Evolutionary conservation across 92 coral and sea anemone genomes (phyloP).

Genomic region (Heliopora coerulea): DNA sequence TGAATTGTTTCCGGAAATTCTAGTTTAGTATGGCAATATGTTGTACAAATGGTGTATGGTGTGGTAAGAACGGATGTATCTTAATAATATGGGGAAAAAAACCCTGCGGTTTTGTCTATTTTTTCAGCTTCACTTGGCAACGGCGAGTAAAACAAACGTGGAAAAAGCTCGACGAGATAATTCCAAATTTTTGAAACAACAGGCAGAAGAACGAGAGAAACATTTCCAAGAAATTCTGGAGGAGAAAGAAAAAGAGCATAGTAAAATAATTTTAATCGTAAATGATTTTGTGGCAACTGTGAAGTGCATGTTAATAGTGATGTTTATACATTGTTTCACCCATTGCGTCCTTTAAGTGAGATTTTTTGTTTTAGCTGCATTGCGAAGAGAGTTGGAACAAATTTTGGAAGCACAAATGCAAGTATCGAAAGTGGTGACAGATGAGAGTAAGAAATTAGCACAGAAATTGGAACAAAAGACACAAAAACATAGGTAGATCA

Average conservation of each 20-base stretch:
- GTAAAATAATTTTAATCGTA: constrained; percentile 30
- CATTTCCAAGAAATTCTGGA: constrained; percentile 60
- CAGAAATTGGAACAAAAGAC: constrained; percentile 71
- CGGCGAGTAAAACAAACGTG: constrained; percentile 46
- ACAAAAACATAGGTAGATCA: constrained; percentile 64
- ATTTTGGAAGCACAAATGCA: constrained; percentile 82
- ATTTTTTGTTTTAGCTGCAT: constrained; percentile 57
- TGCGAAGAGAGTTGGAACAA: constrained; percentile 72
- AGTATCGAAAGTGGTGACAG: constrained; percentile 68
- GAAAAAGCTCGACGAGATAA: constrained; percentile 66
- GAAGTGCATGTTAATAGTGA: too few species aligned
- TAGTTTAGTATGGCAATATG: too few species aligned
- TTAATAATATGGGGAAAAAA: too few species aligned
- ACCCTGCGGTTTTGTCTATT: too few species aligned
- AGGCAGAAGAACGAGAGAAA: constrained; percentile 67
- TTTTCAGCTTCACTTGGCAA: constrained; percentile 65
- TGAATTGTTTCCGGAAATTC: too few species aligned
- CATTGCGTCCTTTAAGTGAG: neutral
- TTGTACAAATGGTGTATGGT: too few species aligned
- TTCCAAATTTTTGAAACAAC: constrained; percentile 44
- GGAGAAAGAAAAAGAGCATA: constrained; percentile 66
- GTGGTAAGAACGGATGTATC: too few species aligned
- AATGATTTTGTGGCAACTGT: too few species aligned
- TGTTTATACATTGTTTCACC: too few species aligned
- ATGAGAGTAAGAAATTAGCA: constrained; percentile 74